Conservation (phyloP, 1,140 invertebrate species). For the Maniola jurtina region DNA sequence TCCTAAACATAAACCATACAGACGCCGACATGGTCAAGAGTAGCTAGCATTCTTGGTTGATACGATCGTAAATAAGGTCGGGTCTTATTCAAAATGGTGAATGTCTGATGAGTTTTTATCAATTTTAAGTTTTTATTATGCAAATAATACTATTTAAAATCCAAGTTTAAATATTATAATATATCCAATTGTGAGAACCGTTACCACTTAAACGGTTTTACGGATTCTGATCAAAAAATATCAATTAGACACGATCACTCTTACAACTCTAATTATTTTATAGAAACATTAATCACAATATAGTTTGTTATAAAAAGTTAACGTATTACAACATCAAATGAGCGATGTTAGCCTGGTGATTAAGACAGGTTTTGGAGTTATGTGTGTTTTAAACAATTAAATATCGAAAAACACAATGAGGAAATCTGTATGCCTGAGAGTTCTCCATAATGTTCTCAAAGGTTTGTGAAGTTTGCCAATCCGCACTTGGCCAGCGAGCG, state of each 20-base stretch:
- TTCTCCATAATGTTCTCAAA: too few species aligned
- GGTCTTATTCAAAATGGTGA: constrained; percentile 40
- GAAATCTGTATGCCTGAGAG: too few species aligned
- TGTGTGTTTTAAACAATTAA: too few species aligned
- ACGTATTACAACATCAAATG: too few species aligned
- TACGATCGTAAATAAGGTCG: constrained; percentile 63
- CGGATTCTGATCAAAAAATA: constrained; percentile 8
- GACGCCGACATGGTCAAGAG: constrained; percentile 58
- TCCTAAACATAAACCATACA: constrained; percentile 60
- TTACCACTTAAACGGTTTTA: constrained; percentile 27
- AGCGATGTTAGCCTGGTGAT: too few species aligned
- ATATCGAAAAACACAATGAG: too few species aligned
- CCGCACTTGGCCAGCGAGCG: too few species aligned
- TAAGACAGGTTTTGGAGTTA: too few species aligned
- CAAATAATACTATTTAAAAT: constrained; percentile 51
- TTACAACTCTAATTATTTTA: background rate
- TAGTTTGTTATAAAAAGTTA: background rate
- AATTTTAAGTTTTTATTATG: constrained; percentile 53
- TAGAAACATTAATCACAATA: background rate
- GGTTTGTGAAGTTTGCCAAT: too few species aligned
- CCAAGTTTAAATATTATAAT: constrained; percentile 36
- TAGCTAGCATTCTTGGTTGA: constrained; percentile 62
- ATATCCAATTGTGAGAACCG: constrained; percentile 35
- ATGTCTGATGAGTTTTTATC: constrained; percentile 56
- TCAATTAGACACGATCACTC: constrained; percentile 8